Conservation (phyloP, 2,113 vertebrate species). For the Tylochromis polylepis region DNA sequence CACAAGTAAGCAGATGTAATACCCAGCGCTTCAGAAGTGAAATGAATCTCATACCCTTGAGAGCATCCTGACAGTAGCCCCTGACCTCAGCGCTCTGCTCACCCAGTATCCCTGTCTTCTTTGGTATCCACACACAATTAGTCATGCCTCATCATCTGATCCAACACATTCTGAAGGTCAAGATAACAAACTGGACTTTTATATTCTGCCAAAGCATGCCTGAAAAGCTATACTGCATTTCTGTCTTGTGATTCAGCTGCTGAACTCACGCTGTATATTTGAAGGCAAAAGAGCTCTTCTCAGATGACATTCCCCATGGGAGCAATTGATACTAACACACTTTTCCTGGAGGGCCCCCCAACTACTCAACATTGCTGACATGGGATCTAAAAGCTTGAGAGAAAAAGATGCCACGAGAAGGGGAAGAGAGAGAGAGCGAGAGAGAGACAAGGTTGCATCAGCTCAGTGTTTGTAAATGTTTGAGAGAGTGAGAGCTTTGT, state of each 20-base stretch:
- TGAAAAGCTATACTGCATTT: not conserved
- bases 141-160: slow-evolving; percentile 18
- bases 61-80: not conserved
- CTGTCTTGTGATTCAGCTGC: not conserved
- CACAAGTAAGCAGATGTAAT: not conserved
- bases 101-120: not conserved
- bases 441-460: not conserved
- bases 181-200: not conserved
- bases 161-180: not conserved
- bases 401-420: not conserved
- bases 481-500: slow-evolving; percentile 21
- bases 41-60: not conserved
- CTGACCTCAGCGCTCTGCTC: not conserved
- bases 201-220: not conserved
- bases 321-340: slow-evolving; percentile 24
- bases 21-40: not conserved
- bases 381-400: slow-evolving; percentile 26
- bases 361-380: slow-evolving; percentile 1
- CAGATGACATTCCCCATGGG: not conserved
- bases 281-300: not conserved
- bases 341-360: slow-evolving; percentile 1
- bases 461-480: slow-evolving; percentile 45
- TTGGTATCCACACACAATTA: slow-evolving; percentile 13
- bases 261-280: not conserved
- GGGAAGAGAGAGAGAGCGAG: not conserved